These are phyloP conservation scores for Homarus gammarus DNA, from an alignment of 2,888 invertebrate genomes.

Conservation along the genomic window DNA sequence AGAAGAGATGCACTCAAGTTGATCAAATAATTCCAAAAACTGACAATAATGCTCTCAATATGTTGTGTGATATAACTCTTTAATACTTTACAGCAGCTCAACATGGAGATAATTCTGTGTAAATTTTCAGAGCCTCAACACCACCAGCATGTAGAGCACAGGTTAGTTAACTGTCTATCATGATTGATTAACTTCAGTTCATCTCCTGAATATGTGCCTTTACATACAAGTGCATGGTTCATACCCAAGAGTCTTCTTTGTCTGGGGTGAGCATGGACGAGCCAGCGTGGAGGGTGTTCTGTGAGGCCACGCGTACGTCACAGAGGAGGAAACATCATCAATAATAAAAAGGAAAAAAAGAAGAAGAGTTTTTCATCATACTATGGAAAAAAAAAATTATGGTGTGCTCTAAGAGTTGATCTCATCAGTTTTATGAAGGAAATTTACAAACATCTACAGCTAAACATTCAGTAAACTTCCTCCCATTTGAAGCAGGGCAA, in stretches of 20 bases:
- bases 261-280: constrained; percentile 12
- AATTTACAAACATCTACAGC: neutral
- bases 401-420: neutral
- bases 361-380: constrained; percentile 8
- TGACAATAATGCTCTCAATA: neutral
- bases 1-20: constrained; percentile 8
- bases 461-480: no score
- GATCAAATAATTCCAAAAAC: neutral
- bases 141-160: neutral
- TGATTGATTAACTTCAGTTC: neutral
- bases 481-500: no score
- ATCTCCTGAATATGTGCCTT: constrained; percentile 6
- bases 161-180: neutral
- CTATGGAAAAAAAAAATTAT: constrained; percentile 8
- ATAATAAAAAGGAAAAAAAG: neutral
- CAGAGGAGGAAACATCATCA: neutral
- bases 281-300: constrained; percentile 23
- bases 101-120: neutral
- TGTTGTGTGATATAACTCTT: neutral
- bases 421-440: neutral
- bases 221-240: neutral
- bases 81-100: neutral
- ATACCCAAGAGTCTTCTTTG: constrained; percentile 31
- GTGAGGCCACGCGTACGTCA: constrained; percentile 15
- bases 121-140: neutral